Conservation (phyloP, 2,888 invertebrate genomes). For the Brachylomia viminalis region DNA sequence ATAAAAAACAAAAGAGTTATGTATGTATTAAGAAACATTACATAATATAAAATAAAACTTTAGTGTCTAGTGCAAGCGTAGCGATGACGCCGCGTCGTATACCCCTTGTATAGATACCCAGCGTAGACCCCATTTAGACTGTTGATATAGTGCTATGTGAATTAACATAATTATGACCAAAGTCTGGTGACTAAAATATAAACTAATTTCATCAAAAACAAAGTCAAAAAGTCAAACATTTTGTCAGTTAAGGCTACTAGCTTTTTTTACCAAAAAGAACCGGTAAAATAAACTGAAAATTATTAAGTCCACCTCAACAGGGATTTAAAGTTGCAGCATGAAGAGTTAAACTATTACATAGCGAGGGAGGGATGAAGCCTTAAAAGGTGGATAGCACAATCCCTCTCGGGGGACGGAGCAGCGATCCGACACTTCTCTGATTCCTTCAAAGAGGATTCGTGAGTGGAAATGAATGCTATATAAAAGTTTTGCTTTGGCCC, state of each 20-base stretch:
- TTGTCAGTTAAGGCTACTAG: too few relatives aligned
- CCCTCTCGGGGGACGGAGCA: conserved; percentile 27
- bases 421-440: conserved; percentile 38
- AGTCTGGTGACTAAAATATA: background rate
- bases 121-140: background rate
- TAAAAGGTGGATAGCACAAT: conserved; percentile 50
- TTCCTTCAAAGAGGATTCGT: conserved; percentile 21
- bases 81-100: background rate
- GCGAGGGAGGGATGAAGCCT: conserved; percentile 35
- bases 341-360: conserved; percentile 27
- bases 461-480: conserved; percentile 1
- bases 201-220: background rate
- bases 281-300: background rate
- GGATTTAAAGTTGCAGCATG: conserved; percentile 23
- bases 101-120: background rate
- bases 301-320: background rate
- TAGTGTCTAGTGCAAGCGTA: background rate
- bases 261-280: background rate
- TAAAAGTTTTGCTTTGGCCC: background rate
- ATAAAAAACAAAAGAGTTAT: background rate
- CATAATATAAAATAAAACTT: background rate
- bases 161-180: background rate
- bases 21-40: too few relatives aligned
- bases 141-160: background rate
- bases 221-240: background rate